phyloP scores from a whole-genome alignment of 2,888 invertebrate species.

The Dendrolimus pini region DNA sequence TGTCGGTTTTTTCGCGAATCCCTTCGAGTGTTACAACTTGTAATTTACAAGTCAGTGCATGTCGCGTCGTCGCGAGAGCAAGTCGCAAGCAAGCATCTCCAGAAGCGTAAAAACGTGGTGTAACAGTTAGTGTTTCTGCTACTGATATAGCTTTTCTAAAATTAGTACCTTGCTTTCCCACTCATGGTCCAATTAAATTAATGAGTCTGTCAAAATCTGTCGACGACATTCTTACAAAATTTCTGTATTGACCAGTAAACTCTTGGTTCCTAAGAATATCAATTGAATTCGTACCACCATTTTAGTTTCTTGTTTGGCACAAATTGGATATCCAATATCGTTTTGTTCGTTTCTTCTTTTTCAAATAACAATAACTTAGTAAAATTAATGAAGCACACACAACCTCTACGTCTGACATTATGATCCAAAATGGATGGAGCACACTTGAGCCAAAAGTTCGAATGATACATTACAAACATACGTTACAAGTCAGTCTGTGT shows the following conservation, averaged over 20 bases:
- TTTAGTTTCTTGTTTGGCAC: constrained; percentile 2
- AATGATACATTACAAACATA: constrained; percentile 3
- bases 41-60: too few relatives aligned
- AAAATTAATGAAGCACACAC: constrained; percentile 4
- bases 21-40: too few relatives aligned
- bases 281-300: constrained; percentile 1
- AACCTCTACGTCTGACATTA: constrained; percentile 3
- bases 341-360: constrained; percentile 1
- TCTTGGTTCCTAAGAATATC: constrained; percentile 3
- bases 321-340: constrained; percentile 2
- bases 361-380: constrained; percentile 3
- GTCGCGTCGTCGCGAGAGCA: too few relatives aligned
- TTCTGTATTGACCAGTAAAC: constrained; percentile 5
- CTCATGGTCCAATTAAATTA: constrained; percentile 3
- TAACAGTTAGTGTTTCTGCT: too few relatives aligned
- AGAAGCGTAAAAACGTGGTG: too few relatives aligned
- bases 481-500: constrained; percentile 4
- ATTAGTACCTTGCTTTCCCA: too few relatives aligned
- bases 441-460: constrained; percentile 2
- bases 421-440: constrained; percentile 5
- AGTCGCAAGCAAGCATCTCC: too few relatives aligned
- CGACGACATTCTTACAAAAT: constrained; percentile 6
- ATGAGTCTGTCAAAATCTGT: constrained; percentile 4
- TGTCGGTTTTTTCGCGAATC: too few relatives aligned
- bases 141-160: too few relatives aligned